phyloP scores from a whole-genome alignment of 2,113 vertebrate species.

The Canis aureus region DNA sequence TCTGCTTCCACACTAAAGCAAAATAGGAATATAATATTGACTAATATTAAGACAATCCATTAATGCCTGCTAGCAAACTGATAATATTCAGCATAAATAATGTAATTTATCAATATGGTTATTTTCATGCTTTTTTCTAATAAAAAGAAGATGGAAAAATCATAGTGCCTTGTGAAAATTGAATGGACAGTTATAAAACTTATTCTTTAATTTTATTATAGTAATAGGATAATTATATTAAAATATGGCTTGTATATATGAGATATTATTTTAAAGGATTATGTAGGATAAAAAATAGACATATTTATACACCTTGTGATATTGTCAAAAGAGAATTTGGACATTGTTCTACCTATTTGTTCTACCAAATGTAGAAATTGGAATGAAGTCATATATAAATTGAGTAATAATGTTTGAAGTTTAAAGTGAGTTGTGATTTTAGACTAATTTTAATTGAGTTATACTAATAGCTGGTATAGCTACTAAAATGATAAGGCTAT shows the following conservation, averaged over 20 bases:
- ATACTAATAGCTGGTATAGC: neutral
- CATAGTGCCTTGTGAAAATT: neutral
- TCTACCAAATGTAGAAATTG: neutral
- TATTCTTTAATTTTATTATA: conserved; percentile 15
- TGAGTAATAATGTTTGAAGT: neutral
- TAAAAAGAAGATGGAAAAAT: conserved; percentile 6
- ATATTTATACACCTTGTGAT: neutral
- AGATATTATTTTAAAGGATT: neutral
- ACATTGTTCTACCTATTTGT: neutral
- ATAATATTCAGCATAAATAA: neutral
- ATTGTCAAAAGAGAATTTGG: neutral
- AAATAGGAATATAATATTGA: neutral
- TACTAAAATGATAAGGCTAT: neutral
- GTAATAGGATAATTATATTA: neutral
- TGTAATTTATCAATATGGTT: neutral
- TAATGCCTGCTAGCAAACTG: neutral
- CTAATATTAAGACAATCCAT: neutral
- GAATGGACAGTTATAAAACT: neutral
- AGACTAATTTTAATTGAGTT: conserved; percentile 11
- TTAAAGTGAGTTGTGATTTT: neutral
- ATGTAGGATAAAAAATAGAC: neutral
- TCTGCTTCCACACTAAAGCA: neutral
- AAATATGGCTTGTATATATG: neutral
- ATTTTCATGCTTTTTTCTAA: neutral
- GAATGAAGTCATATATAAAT: conserved; percentile 7